Base-by-base conservation (phyloP, 2,888 invertebrate species). In the Thera obeliscata region DNA sequence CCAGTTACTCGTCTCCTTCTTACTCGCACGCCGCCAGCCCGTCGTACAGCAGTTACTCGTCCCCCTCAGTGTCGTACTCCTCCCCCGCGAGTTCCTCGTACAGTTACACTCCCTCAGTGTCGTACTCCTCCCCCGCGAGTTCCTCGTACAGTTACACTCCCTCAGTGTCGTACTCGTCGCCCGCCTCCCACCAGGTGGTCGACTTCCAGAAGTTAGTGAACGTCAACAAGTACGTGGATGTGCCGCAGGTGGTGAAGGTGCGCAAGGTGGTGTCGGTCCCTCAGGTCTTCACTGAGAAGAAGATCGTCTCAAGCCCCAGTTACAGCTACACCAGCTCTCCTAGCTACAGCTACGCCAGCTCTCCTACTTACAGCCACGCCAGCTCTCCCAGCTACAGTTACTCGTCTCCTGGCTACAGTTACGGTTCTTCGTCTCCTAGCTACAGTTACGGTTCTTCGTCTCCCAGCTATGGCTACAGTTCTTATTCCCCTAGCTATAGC, bases 181-280 rank as follows among this genome's bases (percentile, higher is more conserved):
- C 69, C 11, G 48, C 66, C 22, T 65, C 79, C 0, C 76, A 72
- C 0, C 76, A 72, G 7, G 71, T 81, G 36, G 74, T 81, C 38
- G 71, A 78, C 65, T 77, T 81, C 22, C 80, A 83, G 70, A 84
- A 72, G 74, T 80, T 83, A 41, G 80, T 84, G 64, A 82, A 80
- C 77, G 82, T 82, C 38, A 81, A 82, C 74, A 82, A 78, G 62
- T 81, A 80, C 61, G 76, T 85, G 64, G 72, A 74, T 59, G 83
- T 84, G 55, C 85, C 85, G 0, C 79, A 82, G 67, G 80, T 83
- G 11, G 76, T 84, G 67, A 71, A 72, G 57, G 84, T 85, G 43
- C 84, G 78, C 69, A 87, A 83, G 74, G 77, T 84, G 36, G 81
- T 89, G 72, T 83, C 86, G 69, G 85, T 79, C 56, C 87, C 85